Evolutionary conservation across 64 coral and sea anemone genomes (phyloP).

Genomic region (Dendronephthya gigantea): DNA sequence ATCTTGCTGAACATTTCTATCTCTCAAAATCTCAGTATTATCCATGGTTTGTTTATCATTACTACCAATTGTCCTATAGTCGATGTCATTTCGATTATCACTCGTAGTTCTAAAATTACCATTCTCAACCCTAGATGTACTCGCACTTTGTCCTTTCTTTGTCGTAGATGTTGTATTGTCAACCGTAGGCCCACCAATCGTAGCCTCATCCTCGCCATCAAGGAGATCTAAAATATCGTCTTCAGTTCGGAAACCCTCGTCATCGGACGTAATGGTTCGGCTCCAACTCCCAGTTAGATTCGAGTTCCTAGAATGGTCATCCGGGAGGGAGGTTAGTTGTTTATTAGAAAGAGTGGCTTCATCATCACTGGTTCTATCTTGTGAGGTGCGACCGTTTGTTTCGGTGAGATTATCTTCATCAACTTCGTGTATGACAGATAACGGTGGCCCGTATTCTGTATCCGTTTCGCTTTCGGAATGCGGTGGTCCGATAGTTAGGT

Average conservation of each 20-base stretch:
- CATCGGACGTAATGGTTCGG: not conserved
- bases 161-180: not conserved
- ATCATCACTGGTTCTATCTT: not conserved
- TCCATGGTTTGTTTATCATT: not conserved
- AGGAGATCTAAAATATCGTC: not conserved
- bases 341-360: not conserved
- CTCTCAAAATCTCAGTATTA: not conserved
- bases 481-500: not conserved
- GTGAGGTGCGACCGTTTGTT: not conserved
- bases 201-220: not conserved
- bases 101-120: not conserved
- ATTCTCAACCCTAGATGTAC: not conserved
- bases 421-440: not conserved
- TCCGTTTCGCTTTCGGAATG: not conserved
- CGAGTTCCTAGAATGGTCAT: not conserved
- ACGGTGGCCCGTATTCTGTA: not conserved
- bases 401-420: not conserved
- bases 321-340: not conserved
- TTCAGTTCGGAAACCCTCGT: slow-evolving; percentile 4
- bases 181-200: not conserved
- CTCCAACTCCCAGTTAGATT: not conserved
- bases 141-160: not conserved
- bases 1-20: not conserved
- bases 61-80: not conserved
- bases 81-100: not conserved